Evolutionary conservation across 2,797 vertebrate species (phyloP).

Genomic region (Yasuhikotakia modesta): DNA sequence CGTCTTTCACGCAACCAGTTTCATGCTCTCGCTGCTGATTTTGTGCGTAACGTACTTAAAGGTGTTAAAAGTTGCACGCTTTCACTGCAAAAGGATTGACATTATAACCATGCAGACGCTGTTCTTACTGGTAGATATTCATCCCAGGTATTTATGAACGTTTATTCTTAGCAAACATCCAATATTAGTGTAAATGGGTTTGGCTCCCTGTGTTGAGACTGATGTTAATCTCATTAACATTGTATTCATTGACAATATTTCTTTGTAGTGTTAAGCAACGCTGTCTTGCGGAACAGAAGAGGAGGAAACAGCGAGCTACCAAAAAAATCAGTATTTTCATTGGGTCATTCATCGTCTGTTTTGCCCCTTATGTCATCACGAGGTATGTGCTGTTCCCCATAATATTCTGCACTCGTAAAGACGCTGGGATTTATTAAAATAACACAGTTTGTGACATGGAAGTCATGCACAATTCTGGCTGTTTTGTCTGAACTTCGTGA

Average conservation of each 20-base stretch:
- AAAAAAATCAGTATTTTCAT: conserved; percentile 90
- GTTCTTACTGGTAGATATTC: conserved; percentile 86
- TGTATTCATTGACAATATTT: conserved; percentile 1
- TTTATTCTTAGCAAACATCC: conserved; percentile 20
- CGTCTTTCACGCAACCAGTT: conserved; percentile 82
- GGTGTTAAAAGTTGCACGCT: conserved; percentile 83
- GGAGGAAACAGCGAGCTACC: conserved; percentile 79
- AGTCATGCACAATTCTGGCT: background rate
- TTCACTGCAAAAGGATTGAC: conserved; percentile 85
- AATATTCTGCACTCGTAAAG: background rate
- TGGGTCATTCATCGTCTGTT: conserved; percentile 84
- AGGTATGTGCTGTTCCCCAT: conserved; percentile 71
- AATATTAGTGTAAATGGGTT: background rate
- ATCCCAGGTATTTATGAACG: conserved; percentile 77
- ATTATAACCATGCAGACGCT: conserved; percentile 87
- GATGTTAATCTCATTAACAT: background rate
- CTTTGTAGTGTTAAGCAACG: conserved; percentile 81
- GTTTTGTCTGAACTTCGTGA: background rate
- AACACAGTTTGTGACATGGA: background rate
- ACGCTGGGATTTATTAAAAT: background rate
- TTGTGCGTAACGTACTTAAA: conserved; percentile 84
- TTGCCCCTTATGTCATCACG: conserved; percentile 85
- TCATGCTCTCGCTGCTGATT: conserved; percentile 81
- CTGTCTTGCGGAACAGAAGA: conserved; percentile 84
- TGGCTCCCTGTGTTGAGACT: background rate